Conservation (phyloP, 2,113 vertebrate genomes). For the Sturnira hondurensis region DNA sequence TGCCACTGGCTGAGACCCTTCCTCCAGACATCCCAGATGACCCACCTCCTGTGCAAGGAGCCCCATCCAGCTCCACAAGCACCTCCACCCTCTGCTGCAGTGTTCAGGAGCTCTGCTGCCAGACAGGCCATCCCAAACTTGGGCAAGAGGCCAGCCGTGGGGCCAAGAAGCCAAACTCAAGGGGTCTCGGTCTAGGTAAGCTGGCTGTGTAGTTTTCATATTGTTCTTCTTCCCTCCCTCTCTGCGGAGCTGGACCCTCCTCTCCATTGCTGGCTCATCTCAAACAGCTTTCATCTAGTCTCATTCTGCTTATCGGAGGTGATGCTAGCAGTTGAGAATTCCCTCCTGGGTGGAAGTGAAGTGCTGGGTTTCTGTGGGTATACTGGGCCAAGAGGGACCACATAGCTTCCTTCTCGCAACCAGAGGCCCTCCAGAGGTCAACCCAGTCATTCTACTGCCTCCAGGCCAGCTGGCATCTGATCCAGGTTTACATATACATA, state of each 20-base stretch:
- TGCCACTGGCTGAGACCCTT: neutral
- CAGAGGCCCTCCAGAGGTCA: neutral
- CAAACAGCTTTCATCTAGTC: neutral
- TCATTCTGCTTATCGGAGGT: neutral
- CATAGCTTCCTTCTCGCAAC: conserved; percentile 10
- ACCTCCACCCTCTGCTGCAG: neutral
- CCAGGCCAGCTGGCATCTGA: neutral
- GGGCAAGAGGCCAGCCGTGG: neutral
- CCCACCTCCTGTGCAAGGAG: neutral
- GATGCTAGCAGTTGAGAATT: neutral
- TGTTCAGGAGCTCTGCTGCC: neutral
- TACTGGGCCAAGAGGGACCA: neutral
- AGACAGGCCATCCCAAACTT: neutral
- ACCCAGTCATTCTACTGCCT: neutral
- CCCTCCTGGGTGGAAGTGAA: neutral
- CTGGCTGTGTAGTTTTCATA: neutral
- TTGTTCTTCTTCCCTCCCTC: neutral
- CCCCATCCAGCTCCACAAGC: neutral
- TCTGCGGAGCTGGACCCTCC: neutral
- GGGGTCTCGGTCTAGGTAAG: neutral
- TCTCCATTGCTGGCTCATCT: neutral
- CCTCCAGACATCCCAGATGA: neutral
- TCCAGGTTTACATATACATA: neutral
- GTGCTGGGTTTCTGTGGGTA: neutral
- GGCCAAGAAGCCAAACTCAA: neutral